phyloP scores from a whole-genome alignment of 1,140 invertebrate species.

The Lepidostoma basale region DNA sequence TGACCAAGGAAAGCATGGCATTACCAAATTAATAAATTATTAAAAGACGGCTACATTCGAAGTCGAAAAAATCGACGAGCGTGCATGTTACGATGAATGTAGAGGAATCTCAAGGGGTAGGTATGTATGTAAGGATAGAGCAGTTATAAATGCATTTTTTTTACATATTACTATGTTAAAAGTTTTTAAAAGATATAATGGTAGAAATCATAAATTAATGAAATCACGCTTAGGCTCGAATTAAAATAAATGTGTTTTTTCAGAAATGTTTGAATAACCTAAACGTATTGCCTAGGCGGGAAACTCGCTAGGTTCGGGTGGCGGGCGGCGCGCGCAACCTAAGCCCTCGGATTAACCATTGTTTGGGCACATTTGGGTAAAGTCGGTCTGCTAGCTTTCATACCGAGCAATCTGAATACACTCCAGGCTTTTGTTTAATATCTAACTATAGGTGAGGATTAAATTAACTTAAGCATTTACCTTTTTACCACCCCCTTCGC shows the following conservation, averaged over 20 bases:
- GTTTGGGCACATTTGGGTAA: constrained; percentile 41
- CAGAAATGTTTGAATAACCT: constrained; percentile 26
- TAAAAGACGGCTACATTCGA: no score
- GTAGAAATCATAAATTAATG: no score
- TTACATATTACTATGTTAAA: no score
- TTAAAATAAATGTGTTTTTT: neutral
- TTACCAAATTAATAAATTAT: no score
- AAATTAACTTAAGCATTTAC: constrained; percentile 46
- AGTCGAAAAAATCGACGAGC: no score
- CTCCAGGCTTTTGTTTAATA: constrained; percentile 45
- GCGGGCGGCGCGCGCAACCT: constrained; percentile 32
- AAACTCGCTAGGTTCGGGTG: neutral
- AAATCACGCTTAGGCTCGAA: neutral
- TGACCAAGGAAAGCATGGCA: no score
- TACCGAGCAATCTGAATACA: constrained; percentile 41
- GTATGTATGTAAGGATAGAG: no score
- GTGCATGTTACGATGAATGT: no score
- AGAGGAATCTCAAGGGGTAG: no score
- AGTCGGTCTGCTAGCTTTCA: constrained; percentile 27
- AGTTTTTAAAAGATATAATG: no score
- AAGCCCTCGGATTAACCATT: constrained; percentile 43
- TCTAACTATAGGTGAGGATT: constrained; percentile 41
- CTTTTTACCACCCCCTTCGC: constrained; percentile 33
- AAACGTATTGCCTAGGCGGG: neutral
- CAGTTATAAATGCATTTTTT: no score